phyloP scores from a whole-genome alignment of 2,888 invertebrate genomes.

The Anaspis maculata region DNA sequence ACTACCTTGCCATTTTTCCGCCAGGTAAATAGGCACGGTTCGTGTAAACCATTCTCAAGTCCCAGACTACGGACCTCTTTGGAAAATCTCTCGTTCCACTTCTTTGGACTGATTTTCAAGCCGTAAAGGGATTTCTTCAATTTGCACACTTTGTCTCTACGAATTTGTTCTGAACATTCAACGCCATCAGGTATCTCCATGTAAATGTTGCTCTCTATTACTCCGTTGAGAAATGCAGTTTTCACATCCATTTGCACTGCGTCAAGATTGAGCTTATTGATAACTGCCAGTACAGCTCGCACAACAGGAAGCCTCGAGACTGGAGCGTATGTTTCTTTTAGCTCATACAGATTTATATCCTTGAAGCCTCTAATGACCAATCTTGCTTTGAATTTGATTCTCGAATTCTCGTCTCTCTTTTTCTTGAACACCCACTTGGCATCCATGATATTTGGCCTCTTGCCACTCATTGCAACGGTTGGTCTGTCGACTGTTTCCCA shows the following conservation, averaged over 20 bases:
- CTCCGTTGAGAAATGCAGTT: constrained; percentile 27
- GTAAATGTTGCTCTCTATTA: constrained; percentile 22
- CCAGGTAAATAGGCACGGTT: constrained; percentile 22
- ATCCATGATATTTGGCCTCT: constrained; percentile 6
- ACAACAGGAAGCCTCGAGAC: constrained; percentile 11
- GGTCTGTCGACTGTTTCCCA: constrained; percentile 14
- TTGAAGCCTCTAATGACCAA: constrained; percentile 13
- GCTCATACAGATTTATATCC: constrained; percentile 10
- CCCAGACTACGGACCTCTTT: constrained; percentile 15
- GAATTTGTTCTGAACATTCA: constrained; percentile 1
- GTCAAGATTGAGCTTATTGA: not conserved
- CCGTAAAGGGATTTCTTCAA: constrained; percentile 27
- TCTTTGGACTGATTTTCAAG: constrained; percentile 24
- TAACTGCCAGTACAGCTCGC: constrained; percentile 5
- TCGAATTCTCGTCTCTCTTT: constrained; percentile 9
- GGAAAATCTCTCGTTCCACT: constrained; percentile 23
- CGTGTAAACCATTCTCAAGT: constrained; percentile 17
- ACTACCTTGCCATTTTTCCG: constrained; percentile 4
- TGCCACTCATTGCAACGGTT: constrained; percentile 1
- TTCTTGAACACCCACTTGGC: constrained; percentile 13
- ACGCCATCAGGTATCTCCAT: constrained; percentile 22
- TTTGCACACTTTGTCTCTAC: constrained; percentile 17
- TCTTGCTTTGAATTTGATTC: constrained; percentile 12
- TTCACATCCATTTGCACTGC: constrained; percentile 20
- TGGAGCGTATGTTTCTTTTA: constrained; percentile 13